phyloP scores from a whole-genome alignment of 2,797 vertebrate species.

The Semotilus atromaculatus region DNA sequence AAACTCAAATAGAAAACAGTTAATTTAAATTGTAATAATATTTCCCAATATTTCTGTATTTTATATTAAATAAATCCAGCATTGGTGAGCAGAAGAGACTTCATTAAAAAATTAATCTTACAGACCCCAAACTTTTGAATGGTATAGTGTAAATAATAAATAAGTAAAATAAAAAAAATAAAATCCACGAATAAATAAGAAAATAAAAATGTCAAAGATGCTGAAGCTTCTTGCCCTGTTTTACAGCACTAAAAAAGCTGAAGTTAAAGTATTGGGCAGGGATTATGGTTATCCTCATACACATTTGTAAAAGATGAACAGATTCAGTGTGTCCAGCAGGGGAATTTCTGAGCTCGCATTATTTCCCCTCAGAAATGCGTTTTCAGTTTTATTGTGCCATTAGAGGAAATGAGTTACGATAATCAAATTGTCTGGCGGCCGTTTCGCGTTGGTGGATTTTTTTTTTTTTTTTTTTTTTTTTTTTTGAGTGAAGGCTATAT shows the following conservation, averaged over 20 bases:
- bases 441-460: background rate
- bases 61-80: background rate
- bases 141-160: background rate
- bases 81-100: background rate
- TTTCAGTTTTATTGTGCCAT: slow-evolving; percentile 11
- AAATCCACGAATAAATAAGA: background rate
- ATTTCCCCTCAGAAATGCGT: background rate
- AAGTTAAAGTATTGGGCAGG: background rate
- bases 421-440: background rate
- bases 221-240: background rate
- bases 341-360: background rate
- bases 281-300: background rate
- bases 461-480: background rate
- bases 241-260: background rate
- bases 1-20: background rate
- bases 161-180: background rate
- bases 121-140: background rate
- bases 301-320: background rate
- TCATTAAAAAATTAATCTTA: background rate
- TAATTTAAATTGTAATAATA: background rate
- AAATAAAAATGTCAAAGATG: background rate
- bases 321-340: background rate
- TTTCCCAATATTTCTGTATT: background rate
- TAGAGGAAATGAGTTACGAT: slow-evolving; percentile 19
- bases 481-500: slow-evolving; percentile 1